Base-by-base conservation (phyloP, 2,888 invertebrate genomes). In the Trypoxylon attenuatum region DNA sequence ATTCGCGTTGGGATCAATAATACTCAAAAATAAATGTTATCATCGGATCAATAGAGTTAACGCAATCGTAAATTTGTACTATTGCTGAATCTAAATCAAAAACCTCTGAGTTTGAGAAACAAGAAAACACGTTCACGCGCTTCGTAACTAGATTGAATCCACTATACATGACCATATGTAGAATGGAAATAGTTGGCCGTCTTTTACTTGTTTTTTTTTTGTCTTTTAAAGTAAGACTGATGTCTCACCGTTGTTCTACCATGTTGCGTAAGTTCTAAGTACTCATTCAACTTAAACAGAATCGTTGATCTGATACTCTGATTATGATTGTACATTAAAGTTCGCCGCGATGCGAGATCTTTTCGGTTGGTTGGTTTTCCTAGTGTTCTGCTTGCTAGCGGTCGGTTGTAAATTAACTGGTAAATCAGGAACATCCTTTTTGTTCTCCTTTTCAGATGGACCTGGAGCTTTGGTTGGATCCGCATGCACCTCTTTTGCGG, bases 331-430 rank as follows among this genome's bases (percentile, higher is more conserved):
- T 13, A 80, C 69, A 22, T 79, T 77, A 57, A 87, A 87, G 54
- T 86, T 87, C 0, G 87, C 87, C n/a, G 87, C 87, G 2, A 87
- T 80, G 8, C 87, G 82, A 3, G 87, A 86, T 55, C 81, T 82
- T 57, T 82, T 83, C 55, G 80, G 84, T 33, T 13, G 33, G 2
- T 25, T 13, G 5, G 33, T 13, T 42, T 78, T 82, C 10, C 59
- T 55, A n/a, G 71, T 42, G 33, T 70, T 78, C 50, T 81, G 82
- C 18, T 55, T 54, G 38, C 78, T 83, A 58, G 78, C 81, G 42
- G 63, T 58, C 18, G 54, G 45, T 38, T 73, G 74, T 3, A 68
- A 62, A 46, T 39, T 58, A 5, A 5, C 25, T 25, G 5, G 10
- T 4, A 10, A 10, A 10, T 1, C 5, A 10, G 10, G 10, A 2